A percentile compares a stretch with the other conserved stretches of the same genome.
phyloP scores from a whole-genome alignment of 2,888 invertebrate genomes.

The Lasioglossum marginatum region DNA sequence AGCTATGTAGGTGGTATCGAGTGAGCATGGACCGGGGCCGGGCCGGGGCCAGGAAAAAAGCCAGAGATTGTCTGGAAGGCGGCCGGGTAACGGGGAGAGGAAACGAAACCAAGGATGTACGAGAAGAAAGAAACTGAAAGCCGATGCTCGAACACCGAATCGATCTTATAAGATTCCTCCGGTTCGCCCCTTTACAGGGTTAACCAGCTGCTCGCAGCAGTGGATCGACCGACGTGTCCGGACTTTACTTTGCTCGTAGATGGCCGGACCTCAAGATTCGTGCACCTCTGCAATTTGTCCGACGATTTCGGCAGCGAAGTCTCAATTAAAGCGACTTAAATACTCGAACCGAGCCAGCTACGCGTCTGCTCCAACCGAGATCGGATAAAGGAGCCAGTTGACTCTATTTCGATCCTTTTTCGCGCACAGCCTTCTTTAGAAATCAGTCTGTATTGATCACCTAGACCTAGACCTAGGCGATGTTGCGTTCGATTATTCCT shows the following conservation, averaged over 20 bases:
- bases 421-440: background rate
- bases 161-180: conserved; percentile 67
- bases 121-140: conserved; percentile 65
- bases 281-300: conserved; percentile 55
- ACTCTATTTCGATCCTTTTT: background rate
- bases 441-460: background rate
- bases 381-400: conserved; percentile 19
- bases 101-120: conserved; percentile 36
- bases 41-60: conserved; percentile 14
- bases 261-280: conserved; percentile 39
- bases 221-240: conserved; percentile 64
- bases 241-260: conserved; percentile 49
- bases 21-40: conserved; percentile 36
- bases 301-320: conserved; percentile 53
- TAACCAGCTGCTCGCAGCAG: conserved; percentile 52
- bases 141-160: conserved; percentile 70
- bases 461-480: too few species aligned
- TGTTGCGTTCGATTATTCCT: too few species aligned
- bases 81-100: conserved; percentile 1
- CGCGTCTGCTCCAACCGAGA: background rate
- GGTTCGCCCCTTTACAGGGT: conserved; percentile 63
- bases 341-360: conserved; percentile 2
- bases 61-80: conserved; percentile 49
- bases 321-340: conserved; percentile 60
- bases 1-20: conserved; percentile 61